Evolutionary conservation across 1,140 invertebrate genomes (phyloP), one percentile per base, ranked within the genome.

Genomic region (Dreissena polymorpha): DNA sequence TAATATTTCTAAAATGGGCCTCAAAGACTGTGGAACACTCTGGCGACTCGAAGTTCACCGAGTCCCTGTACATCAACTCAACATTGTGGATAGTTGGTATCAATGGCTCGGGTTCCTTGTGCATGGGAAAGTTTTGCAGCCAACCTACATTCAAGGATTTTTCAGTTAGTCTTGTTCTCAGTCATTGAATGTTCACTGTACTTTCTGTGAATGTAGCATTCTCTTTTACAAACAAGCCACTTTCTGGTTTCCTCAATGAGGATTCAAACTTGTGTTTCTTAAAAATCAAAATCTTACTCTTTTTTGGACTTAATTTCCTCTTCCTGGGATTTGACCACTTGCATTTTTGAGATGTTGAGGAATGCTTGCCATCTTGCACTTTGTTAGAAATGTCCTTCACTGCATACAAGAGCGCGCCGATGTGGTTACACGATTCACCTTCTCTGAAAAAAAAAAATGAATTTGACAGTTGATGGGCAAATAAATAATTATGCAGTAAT

Each of bases 251-350:
- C 25, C 0, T 0, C 13, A 27, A 23, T 25, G 23, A 12, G 10
- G 18, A n/a, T 73, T 51, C 21, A 81, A 6, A 23, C n/a, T 49
- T 72, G 77, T 39, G 16, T 25, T 73, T 73, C 53, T 53, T 53
- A 73, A 51, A 23, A 16, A 50, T 69, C 50, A 55, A 14, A 49
- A 12, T 74, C 21, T 50, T 29, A 23, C 64, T 73, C 76, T 60
- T 83, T n/a, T n/a, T 69, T 13, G 81, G 81, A 49, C 60, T 83
- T 39, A 83, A 55, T 49, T 77, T 71, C 23, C 72, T 16, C 57
- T 83, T 83, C 18, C 72, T 39, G 10, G 73, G 81, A 49, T 73
- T 64, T 16, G 79, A 80, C 82, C 71, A 81, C 51, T 72, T 73
- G 49, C 83, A 80, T 29, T 57, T 73, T 13, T 21, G 8, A 13